Conservation (phyloP, 35 echinoderm and acorn worm species). For the Chiridota heheva region DNA sequence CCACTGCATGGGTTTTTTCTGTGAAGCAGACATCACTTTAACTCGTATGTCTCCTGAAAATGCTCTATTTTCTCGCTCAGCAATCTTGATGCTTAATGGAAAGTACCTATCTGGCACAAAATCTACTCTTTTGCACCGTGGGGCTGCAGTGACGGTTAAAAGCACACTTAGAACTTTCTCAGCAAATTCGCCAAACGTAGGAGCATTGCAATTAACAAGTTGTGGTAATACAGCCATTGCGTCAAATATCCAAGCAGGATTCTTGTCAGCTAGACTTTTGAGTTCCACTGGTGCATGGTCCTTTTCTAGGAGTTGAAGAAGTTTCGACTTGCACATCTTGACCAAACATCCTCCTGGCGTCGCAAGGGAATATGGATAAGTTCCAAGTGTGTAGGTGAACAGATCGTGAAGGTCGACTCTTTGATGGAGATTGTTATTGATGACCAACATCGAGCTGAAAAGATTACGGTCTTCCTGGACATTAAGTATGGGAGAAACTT, state of each 20-base stretch:
- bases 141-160: background rate
- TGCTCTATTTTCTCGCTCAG: slow-evolving; percentile 18
- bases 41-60: background rate
- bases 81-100: slow-evolving; percentile 22
- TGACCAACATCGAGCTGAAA: slow-evolving; percentile 21
- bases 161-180: slow-evolving; percentile 13
- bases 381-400: slow-evolving; percentile 30
- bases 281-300: background rate
- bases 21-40: background rate
- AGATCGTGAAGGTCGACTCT: slow-evolving; percentile 9
- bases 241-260: slow-evolving; percentile 34
- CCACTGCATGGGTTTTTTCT: slow-evolving; percentile 26
- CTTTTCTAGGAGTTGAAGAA: slow-evolving; percentile 10
- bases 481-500: background rate
- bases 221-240: slow-evolving; percentile 56
- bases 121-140: slow-evolving; percentile 5
- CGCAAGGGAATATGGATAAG: slow-evolving; percentile 18
- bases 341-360: slow-evolving; percentile 15
- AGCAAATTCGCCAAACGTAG: slow-evolving; percentile 40
- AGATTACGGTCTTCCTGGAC: slow-evolving; percentile 41
- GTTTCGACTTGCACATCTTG: slow-evolving; percentile 44
- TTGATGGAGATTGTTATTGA: background rate
- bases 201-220: slow-evolving; percentile 7
- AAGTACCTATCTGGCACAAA: slow-evolving; percentile 52
- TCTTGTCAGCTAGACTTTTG: background rate